Evolutionary conservation across 2,113 vertebrate genomes (phyloP).

Genomic region (Echinops telfairi): DNA sequence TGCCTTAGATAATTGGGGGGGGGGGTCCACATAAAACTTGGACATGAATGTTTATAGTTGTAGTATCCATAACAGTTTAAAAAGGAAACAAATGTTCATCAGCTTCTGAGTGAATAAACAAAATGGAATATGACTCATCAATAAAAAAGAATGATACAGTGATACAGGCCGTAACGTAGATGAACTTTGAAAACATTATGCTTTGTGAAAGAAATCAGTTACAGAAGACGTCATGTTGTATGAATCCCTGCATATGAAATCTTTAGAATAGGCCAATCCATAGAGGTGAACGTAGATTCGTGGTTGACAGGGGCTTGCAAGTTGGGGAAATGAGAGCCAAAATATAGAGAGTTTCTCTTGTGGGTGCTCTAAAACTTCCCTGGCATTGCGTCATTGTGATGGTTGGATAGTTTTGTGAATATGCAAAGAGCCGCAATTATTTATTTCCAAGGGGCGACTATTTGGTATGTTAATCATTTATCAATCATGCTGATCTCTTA

Average conservation of each 20-base stretch:
- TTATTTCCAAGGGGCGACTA: not conserved
- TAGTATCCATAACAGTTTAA: constrained; percentile 10
- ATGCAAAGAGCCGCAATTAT: not conserved
- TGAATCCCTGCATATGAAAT: constrained; percentile 24
- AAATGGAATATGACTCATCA: constrained; percentile 19
- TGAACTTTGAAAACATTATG: not conserved
- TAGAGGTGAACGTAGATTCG: not conserved
- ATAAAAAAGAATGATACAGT: not conserved
- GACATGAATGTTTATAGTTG: not conserved
- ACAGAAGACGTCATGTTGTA: not conserved
- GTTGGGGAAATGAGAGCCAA: not conserved
- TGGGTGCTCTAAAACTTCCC: not conserved
- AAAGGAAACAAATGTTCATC: not conserved
- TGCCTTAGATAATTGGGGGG: not conserved
- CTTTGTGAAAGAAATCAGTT: not conserved
- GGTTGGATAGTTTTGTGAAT: not conserved
- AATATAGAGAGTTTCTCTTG: not conserved
- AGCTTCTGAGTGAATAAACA: constrained; percentile 1
- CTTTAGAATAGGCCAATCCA: not conserved
- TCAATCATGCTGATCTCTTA: not conserved
- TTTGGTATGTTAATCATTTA: constrained; percentile 5
- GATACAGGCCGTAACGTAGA: not conserved
- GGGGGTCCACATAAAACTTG: not conserved
- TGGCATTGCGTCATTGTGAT: constrained; percentile 29
- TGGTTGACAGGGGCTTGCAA: not conserved